Percentiles rank a stretch among this genome's conserved stretches.
These are phyloP conservation scores for Malacosoma neustria DNA, from an alignment of 2,888 invertebrate species.

Conservation along the genomic window DNA sequence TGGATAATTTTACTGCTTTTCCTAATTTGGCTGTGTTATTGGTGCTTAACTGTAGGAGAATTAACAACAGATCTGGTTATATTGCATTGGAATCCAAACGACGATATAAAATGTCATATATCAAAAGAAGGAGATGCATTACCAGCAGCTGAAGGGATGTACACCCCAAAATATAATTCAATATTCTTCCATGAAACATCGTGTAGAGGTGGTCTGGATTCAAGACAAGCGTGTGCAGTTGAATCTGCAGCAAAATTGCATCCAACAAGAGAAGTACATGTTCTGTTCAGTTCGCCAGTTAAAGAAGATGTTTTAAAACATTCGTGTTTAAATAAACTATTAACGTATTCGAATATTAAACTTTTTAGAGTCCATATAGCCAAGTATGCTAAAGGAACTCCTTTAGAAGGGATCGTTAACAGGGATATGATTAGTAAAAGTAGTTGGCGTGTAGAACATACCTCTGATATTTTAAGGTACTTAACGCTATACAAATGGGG, in stretches of 20 bases:
- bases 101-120: conserved; percentile 12
- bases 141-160: conserved; percentile 3
- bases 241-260: conserved; percentile 21
- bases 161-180: conserved; percentile 24
- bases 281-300: conserved; percentile 28
- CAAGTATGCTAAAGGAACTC: conserved; percentile 14
- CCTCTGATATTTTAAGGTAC: conserved; percentile 18
- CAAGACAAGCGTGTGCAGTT: conserved; percentile 21
- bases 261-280: conserved; percentile 50
- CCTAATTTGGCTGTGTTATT: neutral
- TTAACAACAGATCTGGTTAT: neutral
- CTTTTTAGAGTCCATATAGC: conserved; percentile 9
- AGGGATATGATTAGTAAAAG: conserved; percentile 7
- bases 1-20: neutral
- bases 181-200: conserved; percentile 81
- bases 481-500: conserved; percentile 17
- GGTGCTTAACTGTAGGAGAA: neutral
- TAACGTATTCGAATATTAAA: conserved; percentile 12
- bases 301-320: conserved; percentile 5
- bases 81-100: neutral
- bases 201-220: conserved; percentile 59
- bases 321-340: conserved; percentile 9
- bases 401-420: conserved; percentile 9
- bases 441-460: conserved; percentile 11
- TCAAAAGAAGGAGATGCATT: conserved; percentile 8